Evolutionary conservation across 2,797 vertebrate genomes (phyloP), one percentile per base, ranked within the genome.

Genomic region (Brotula barbata): DNA sequence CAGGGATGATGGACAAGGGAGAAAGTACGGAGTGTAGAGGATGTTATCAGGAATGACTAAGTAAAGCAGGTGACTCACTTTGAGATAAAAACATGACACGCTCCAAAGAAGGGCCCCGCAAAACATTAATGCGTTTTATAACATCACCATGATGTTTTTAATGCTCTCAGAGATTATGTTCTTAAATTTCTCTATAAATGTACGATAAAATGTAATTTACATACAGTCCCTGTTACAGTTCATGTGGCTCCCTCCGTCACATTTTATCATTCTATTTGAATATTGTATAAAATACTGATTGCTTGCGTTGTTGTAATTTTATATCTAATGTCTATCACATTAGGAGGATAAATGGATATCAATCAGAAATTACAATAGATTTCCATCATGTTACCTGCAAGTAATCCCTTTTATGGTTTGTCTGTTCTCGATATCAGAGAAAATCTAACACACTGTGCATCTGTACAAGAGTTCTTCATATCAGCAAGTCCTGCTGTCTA

Each of bases 1-100:
- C 20, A 45, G 55, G 22, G 37, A 71, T 80, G 76, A 78, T 76
- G 72, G 77, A 80, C 75, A 82, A 75, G 45, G 25, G 39, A 62
- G 58, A 56, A 69, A 62, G 71, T 59, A 69, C 55, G 23, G 58
- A 39, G 48, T 61, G 58, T 43, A 64, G 61, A 63, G 47, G 47
- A 69, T 60, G 42, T 45, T 67, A 64, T 60, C 40, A 55, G 16
- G 45, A 55, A 57, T 57, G 47, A 58, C 23, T 68, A 73, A 84
- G 58, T 42, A 25, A 54, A 78, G 75, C 65, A 66, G 52, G 62
- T 83, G 73, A 78, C 55, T 84, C 57, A 59, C 37, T 54, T 21
- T n/a, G 20, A 79, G 70, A 62, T 70, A 73, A 64, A 78, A 73
- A 25, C 54, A 45, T 49, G 7, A 37, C 9, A 37, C 58, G 45